Percentiles rank a stretch among this genome's conserved stretches.
These are phyloP conservation scores for Orientallactaga sibirica DNA, from an alignment of 2,797 vertebrate genomes.

Conservation along the genomic window DNA sequence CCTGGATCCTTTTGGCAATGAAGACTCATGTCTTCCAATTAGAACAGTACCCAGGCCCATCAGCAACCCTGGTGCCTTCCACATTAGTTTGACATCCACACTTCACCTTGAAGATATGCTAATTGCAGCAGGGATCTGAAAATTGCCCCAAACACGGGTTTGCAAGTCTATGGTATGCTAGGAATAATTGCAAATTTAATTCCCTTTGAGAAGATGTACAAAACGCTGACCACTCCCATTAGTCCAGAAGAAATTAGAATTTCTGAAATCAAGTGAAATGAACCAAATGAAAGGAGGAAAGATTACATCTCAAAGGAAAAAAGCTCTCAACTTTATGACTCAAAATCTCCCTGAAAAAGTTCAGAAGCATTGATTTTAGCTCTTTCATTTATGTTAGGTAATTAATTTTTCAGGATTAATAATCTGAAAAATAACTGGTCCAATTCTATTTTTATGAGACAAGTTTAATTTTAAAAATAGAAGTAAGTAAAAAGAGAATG, in stretches of 20 bases:
- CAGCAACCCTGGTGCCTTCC: slow-evolving; percentile 62
- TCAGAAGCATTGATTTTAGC: slow-evolving; percentile 50
- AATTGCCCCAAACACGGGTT: slow-evolving; percentile 57
- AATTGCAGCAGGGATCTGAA: slow-evolving; percentile 81
- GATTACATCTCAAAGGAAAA: slow-evolving; percentile 65
- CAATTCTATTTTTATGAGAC: slow-evolving; percentile 74
- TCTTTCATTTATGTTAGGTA: slow-evolving; percentile 58
- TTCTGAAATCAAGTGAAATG: slow-evolving; percentile 78
- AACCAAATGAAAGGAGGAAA: slow-evolving; percentile 70
- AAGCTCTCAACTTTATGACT: slow-evolving; percentile 60
- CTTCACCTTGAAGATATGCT: slow-evolving; percentile 84
- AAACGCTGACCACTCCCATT: slow-evolving; percentile 80
- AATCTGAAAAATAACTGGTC: slow-evolving; percentile 70
- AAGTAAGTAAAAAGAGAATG: slow-evolving; percentile 78
- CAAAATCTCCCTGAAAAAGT: slow-evolving; percentile 65
- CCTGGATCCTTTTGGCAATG: slow-evolving; percentile 55
- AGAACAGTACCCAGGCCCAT: slow-evolving; percentile 68
- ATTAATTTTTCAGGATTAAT: slow-evolving; percentile 68
- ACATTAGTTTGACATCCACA: slow-evolving; percentile 78
- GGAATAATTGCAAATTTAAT: slow-evolving; percentile 82
- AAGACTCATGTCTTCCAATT: slow-evolving; percentile 77
- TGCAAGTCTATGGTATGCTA: slow-evolving; percentile 64
- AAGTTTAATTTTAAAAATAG: slow-evolving; percentile 78
- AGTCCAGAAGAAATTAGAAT: slow-evolving; percentile 81
- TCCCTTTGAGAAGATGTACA: slow-evolving; percentile 80